Conservation (phyloP, 1,140 invertebrate genomes). For the Thalassaphorura encarpata region DNA sequence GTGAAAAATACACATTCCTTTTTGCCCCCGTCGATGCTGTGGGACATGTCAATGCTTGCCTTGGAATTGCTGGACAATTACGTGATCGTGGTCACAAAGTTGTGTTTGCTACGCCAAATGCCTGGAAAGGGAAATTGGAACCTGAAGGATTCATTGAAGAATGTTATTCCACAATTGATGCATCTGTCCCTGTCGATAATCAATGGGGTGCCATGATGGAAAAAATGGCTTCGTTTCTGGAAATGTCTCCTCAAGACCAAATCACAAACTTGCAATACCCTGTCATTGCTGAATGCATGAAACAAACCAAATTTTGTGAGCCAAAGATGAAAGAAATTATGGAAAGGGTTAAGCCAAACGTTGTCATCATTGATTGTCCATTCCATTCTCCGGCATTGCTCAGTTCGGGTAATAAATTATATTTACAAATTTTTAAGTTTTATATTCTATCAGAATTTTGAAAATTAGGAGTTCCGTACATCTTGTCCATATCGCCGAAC, state of each 20-base stretch:
- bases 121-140: background rate
- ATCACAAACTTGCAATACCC: background rate
- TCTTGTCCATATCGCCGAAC: background rate
- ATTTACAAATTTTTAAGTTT: background rate
- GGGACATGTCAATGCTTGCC: background rate
- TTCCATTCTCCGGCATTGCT: background rate
- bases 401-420: background rate
- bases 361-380: background rate
- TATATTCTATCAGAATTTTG: background rate
- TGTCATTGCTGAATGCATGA: background rate
- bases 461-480: background rate
- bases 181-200: background rate
- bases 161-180: background rate
- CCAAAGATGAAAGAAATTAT: background rate
- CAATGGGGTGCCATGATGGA: background rate
- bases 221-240: background rate
- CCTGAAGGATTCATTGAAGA: background rate
- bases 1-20: background rate
- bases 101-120: background rate
- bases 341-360: background rate
- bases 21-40: background rate
- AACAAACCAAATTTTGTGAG: background rate
- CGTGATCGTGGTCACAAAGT: conserved; percentile 1
- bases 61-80: background rate
- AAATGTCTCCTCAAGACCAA: background rate